These are phyloP conservation scores for Pteronotus mesoamericanus DNA, from an alignment of 2,797 vertebrate species.

Conservation along the genomic window DNA sequence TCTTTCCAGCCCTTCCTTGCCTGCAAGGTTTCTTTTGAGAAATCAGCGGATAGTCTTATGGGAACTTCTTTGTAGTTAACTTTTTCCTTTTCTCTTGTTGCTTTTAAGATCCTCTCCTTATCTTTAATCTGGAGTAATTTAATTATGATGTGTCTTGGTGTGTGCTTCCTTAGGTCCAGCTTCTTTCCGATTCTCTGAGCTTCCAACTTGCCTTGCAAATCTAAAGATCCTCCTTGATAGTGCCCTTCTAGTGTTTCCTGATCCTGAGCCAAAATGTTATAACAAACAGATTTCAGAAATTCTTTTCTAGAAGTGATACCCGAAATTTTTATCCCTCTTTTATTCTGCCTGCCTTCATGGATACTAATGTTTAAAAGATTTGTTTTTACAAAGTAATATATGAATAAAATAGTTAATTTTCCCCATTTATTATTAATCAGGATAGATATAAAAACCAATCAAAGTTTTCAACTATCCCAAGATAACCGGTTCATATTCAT, in stretches of 20 bases:
- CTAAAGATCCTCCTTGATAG: background rate
- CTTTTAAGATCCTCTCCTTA: too few relatives aligned
- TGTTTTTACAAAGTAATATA: conserved; percentile 13
- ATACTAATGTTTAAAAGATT: background rate
- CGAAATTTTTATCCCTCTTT: background rate
- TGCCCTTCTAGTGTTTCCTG: background rate
- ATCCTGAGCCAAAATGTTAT: background rate
- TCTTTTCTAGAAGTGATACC: background rate
- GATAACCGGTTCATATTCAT: background rate
- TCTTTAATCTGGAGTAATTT: too few relatives aligned
- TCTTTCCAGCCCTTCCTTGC: too few relatives aligned
- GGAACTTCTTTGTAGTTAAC: too few relatives aligned
- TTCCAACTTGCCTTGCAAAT: background rate
- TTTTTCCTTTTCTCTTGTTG: too few relatives aligned
- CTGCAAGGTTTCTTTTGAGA: too few relatives aligned
- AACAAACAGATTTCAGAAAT: background rate
- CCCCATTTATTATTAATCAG: background rate
- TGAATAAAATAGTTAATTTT: background rate
- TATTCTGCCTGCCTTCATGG: background rate
- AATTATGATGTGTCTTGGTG: too few relatives aligned
- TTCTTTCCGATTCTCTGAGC: too few relatives aligned
- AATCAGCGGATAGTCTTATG: too few relatives aligned
- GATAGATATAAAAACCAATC: background rate
- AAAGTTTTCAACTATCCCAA: background rate
- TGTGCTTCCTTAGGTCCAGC: too few relatives aligned